Evolutionary conservation across 1,140 invertebrate genomes (phyloP), one percentile per base, ranked within the genome.

Genomic region (Bilobella aurantiaca): DNA sequence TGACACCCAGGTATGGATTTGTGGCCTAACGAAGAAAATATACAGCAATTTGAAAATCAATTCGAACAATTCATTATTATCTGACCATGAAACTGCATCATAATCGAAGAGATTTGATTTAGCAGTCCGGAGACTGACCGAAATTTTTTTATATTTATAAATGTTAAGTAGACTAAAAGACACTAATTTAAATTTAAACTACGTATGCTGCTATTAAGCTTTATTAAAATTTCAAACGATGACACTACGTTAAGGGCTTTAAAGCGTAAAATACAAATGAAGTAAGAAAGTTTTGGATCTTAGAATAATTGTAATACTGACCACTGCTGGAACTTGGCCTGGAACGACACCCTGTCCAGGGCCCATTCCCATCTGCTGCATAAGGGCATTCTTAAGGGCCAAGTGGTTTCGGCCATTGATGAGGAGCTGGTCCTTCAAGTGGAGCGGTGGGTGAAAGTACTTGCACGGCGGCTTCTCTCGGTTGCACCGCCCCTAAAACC

Each of bases 391-490:
- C 81, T 97, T 97, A 77, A 99, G 81, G 69, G 96, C 95, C 79
- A 99, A 84, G 83, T 99, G 96, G 83, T 99, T 98, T 75, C 95
- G 86, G 66, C 97, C 97, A 82, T 99, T 99, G 84, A 99, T 97
- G 77, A 99, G 83, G 76, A 99, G 84, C 83, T 99, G 96, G 82
- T 99, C 96, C 83, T 98, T 97, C 72, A 99, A 84, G 80, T 99
- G 97, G 78, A 98, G 95, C 71, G 97, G 96, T 69, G 95, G 96
- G 83, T 99, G 96, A 81, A 99, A 96, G 82, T 99, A 99, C 85
- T 99, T 99, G 90, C 97, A 99, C 73, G 96, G 96, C 69, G 96
- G 96, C 78, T 99, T 98, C 81, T 99, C 96, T 75, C 97, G 86
- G 79, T 98, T 98, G 86, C 97, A 99, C 80, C 97, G 93, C 76